Evolutionary conservation across 2,888 invertebrate species (phyloP).

Genomic region (Eurytoma californica): DNA sequence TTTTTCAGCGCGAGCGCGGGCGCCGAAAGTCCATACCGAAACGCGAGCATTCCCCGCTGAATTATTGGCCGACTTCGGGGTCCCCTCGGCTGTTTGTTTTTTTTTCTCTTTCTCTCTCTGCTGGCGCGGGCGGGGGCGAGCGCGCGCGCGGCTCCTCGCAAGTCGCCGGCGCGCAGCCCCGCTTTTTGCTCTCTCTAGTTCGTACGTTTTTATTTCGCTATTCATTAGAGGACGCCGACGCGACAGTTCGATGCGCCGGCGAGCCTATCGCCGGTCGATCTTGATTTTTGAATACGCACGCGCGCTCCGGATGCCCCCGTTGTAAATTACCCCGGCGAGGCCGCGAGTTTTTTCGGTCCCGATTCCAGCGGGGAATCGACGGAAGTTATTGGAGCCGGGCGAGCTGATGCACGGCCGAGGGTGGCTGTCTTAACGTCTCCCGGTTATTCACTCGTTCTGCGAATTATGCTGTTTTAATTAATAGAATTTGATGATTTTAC

Average conservation of each 20-base stretch:
- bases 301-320: not conserved
- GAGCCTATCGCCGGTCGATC: slow-evolving; percentile 16
- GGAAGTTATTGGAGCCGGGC: no score
- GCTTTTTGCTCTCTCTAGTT: slow-evolving; percentile 29
- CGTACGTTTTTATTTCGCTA: slow-evolving; percentile 31
- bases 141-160: no score
- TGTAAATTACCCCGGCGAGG: slow-evolving; percentile 22
- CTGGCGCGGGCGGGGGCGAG: not conserved
- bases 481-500: no score
- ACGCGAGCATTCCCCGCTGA: slow-evolving; percentile 43
- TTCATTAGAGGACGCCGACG: slow-evolving; percentile 35
- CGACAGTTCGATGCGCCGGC: slow-evolving; percentile 12
- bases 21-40: slow-evolving; percentile 34
- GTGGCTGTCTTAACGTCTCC: no score
- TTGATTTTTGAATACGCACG: slow-evolving; percentile 32
- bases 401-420: no score
- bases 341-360: not conserved
- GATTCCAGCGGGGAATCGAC: no score
- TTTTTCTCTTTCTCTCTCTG: not conserved
- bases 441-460: no score
- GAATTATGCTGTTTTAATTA: no score
- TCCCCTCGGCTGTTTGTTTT: no score
- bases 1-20: slow-evolving; percentile 7
- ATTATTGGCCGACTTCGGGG: slow-evolving; percentile 31
- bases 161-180: no score